phyloP scores from a whole-genome alignment of 2,113 vertebrate species.

The Dipodomys ordii region DNA sequence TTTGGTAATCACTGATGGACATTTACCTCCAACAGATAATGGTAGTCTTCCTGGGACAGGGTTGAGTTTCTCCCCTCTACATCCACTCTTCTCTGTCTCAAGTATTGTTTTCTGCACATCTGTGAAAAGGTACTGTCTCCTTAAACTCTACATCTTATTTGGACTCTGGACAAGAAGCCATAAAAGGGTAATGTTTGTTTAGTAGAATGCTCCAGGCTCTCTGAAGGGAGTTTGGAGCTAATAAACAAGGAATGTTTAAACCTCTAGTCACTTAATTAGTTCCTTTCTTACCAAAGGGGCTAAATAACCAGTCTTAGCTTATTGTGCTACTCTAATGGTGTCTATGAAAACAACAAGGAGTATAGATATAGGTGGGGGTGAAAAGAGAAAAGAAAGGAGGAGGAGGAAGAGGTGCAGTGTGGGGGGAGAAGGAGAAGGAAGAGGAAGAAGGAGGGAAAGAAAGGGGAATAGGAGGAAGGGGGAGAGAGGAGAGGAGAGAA shows the following conservation, averaged over 20 bases:
- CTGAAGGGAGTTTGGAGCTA: slow-evolving; percentile 70
- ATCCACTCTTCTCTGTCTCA: background rate
- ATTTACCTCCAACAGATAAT: background rate
- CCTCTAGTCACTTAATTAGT: slow-evolving; percentile 74
- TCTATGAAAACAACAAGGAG: slow-evolving; percentile 8
- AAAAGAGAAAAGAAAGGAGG: background rate
- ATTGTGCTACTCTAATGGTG: slow-evolving; percentile 22
- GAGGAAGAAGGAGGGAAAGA: background rate
- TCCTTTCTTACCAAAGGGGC: slow-evolving; percentile 62
- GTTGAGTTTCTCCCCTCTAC: background rate
- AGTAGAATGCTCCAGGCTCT: slow-evolving; percentile 70
- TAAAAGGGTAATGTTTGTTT: slow-evolving; percentile 65
- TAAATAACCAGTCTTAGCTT: slow-evolving; percentile 64
- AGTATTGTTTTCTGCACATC: background rate
- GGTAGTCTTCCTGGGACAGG: background rate
- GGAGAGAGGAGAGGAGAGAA: too few species aligned
- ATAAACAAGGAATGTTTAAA: slow-evolving; percentile 70
- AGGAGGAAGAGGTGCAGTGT: too few species aligned
- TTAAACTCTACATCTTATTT: slow-evolving; percentile 44
- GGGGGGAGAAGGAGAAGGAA: too few species aligned
- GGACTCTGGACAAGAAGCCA: slow-evolving; percentile 57
- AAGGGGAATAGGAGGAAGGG: background rate
- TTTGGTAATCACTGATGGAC: background rate
- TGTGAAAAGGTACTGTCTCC: slow-evolving; percentile 37
- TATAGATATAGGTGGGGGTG: background rate